These are phyloP conservation scores for Pomatostomus ruficeps DNA, from an alignment of 2,113 vertebrate species.

Conservation along the genomic window DNA sequence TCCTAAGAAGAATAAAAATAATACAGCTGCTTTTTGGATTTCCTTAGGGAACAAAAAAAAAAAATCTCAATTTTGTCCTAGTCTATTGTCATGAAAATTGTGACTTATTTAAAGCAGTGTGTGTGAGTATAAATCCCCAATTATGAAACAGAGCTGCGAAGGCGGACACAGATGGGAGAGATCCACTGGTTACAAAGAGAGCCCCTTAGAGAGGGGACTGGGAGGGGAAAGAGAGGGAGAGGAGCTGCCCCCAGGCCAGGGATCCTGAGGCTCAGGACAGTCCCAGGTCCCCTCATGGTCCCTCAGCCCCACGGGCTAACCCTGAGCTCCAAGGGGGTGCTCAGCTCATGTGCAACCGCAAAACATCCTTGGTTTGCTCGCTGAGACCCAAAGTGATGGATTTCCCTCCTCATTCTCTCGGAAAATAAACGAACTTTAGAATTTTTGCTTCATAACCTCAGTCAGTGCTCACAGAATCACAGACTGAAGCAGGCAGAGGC, in stretches of 20 bases:
- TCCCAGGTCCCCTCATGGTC: too few species aligned
- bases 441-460: too few species aligned
- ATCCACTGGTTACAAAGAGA: neutral
- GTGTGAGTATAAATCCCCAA: neutral
- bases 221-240: neutral
- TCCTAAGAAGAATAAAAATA: neutral
- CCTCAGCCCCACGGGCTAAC: rapidly evolving
- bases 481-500: too few species aligned
- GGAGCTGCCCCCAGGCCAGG: neutral
- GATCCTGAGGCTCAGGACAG: neutral
- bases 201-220: rapidly evolving
- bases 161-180: neutral
- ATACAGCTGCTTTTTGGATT: neutral
- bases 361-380: neutral
- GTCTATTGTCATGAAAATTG: constrained; percentile 39
- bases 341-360: neutral
- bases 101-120: constrained; percentile 8
- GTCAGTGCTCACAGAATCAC: too few species aligned
- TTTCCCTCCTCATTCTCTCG: neutral
- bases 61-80: neutral
- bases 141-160: constrained; percentile 1
- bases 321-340: neutral
- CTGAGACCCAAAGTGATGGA: rapidly evolving
- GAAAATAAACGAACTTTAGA: too few species aligned
- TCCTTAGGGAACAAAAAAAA: neutral